Base-by-base conservation (phyloP, 2,888 invertebrate genomes). In the Cylloceria caligata region DNA sequence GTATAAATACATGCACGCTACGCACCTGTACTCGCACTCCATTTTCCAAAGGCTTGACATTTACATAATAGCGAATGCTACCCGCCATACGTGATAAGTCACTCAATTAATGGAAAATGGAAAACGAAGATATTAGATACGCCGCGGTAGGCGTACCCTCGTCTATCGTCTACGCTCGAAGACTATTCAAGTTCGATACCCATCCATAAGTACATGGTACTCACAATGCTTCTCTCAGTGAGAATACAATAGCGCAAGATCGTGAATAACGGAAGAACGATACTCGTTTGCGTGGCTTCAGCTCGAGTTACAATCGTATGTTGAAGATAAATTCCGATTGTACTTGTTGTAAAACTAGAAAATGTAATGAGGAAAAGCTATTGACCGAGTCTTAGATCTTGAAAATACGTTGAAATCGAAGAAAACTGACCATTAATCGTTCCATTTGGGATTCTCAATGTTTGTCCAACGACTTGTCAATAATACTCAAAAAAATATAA, bases 11-110 rank as follows among this genome's bases (percentile, higher is more conserved):
- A n/a, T n/a, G n/a, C n/a, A n/a, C n/a, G n/a, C n/a, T 30, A 5
- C 30, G 30, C 52, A 13, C 52, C 49, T 24, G 67, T 34, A n/a
- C 39, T 52, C 36, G 68, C 74, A 71, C 64, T 80, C 64, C 74
- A 71, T 69, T 64, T 75, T 64, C 73, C 62, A 64, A 75, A 64
- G 55, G 69, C 74, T 65, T 69, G 74, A 80, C 64, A 71, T 65
- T 69, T 57, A 57, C 75, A 75, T 65, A 80, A 80, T 80, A 21
- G 65, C 65, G 9, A 65, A 69, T 67, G 65, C 65, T 27, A 30
- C 5, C 42, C 39, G 47, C 57, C 6, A 2, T 16, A 39, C 30
- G 55, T 34, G 30, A 65, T 52, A 52, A 76, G 49, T 67, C 39
- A 72, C 5, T 52, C 42, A n/a, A 1, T 3, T 19, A 34, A 55